Evolutionary conservation across 1,140 invertebrate genomes (phyloP), one percentile per base, ranked within the genome.

Genomic region (Orussus abietinus): DNA sequence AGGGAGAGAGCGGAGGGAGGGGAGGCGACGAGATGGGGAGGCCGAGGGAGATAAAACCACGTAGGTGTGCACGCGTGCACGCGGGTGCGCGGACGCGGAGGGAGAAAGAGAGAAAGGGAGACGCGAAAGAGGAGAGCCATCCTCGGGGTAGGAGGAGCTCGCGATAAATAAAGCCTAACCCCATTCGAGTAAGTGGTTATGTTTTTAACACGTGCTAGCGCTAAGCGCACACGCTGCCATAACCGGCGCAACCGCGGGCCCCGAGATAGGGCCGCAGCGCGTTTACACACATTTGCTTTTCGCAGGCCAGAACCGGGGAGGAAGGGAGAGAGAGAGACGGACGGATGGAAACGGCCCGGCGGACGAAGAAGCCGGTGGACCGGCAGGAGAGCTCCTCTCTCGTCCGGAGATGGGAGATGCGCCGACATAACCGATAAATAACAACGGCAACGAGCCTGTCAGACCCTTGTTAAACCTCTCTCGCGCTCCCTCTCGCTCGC

Each of bases 371-470:
- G 22, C 22, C 6, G 22, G 22, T n/a, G n/a, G n/a, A 25, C 22
- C 6, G 22, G 22, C 22, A 25, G 22, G 22, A 6, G n/a, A 25
- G n/a, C 37, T n/a, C 50, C 49, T 56, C 46, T 58, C 53, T 57
- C 53, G 55, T 55, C 55, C n/a, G n/a, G 62, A 66, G 61, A 68
- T 66, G 61, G 63, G 57, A 68, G 63, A 69, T 68, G 66, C 57
- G 58, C 59, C 59, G 60, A 66, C 66, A 67, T 69, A 67, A 67
- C 66, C 64, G 63, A 70, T 70, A 70, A 70, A 70, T 70, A 69
- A 70, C 66, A 70, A 64, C 67, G 59, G 67, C 64, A 69, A 69
- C 66, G 64, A 70, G 67, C 55, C 64, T 70, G 67, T 70, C 67
- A 69, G 66, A 70, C 67, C 67, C 67, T 69, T 68, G 67, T 70